Conservation (phyloP, 2,113 vertebrate genomes). For the Numenius arquata region DNA sequence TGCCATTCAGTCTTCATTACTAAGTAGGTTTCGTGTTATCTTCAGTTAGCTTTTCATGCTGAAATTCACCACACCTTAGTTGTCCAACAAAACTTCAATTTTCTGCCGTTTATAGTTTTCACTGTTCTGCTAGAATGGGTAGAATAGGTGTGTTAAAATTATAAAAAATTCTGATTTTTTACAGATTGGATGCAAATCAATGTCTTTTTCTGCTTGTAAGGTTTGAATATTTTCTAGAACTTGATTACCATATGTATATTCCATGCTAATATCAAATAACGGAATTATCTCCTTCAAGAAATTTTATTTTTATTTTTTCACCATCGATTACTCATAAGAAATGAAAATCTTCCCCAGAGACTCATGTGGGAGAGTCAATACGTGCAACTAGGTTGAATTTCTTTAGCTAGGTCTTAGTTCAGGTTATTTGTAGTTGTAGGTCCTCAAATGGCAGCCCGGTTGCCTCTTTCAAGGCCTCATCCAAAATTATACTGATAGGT, state of each 20-base stretch:
- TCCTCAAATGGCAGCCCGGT: background rate
- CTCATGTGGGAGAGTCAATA: background rate
- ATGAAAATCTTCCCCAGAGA: background rate
- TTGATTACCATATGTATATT: background rate
- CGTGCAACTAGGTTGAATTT: background rate
- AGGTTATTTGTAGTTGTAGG: background rate
- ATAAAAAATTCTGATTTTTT: background rate
- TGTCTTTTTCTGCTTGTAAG: background rate
- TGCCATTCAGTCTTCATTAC: background rate
- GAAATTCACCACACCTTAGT: background rate
- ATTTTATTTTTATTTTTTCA: background rate
- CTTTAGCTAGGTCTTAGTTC: background rate
- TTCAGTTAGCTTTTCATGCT: background rate
- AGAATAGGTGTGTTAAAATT: background rate
- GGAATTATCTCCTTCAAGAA: background rate
- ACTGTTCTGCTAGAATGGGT: background rate
- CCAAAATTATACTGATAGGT: background rate
- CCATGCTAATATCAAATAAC: background rate
- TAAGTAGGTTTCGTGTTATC: background rate
- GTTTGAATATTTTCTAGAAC: background rate
- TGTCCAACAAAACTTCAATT: background rate
- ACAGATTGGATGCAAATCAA: background rate
- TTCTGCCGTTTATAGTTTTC: background rate
- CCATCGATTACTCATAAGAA: accelerated
- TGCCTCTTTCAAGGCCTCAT: background rate